Evolutionary conservation across 2,888 invertebrate species (phyloP).

Genomic region (Agonopterix arenella): DNA sequence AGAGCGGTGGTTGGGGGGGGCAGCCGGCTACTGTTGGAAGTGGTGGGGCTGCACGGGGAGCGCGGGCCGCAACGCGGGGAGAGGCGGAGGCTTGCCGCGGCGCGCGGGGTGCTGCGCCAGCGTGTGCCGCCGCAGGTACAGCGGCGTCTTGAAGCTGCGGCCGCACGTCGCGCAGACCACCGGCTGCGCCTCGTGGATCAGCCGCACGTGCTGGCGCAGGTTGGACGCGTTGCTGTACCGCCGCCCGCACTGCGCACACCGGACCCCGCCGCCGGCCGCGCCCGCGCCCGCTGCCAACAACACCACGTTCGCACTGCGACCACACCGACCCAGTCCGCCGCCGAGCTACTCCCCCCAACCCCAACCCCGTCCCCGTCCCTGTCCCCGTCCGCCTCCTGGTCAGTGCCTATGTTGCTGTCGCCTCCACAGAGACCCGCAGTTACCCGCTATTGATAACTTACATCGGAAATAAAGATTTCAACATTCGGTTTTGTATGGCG

Average conservation of each 20-base stretch:
- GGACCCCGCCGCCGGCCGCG: conserved; percentile 45
- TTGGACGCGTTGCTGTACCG: conserved; percentile 85
- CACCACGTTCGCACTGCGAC: conserved; percentile 60
- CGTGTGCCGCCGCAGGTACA: conserved; percentile 85
- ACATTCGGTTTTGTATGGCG: too few relatives aligned
- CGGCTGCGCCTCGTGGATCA: conserved; percentile 84
- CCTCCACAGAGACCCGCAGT: not conserved
- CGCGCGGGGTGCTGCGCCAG: conserved; percentile 79
- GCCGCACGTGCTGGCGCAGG: conserved; percentile 85
- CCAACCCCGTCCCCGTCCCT: conserved; percentile 2
- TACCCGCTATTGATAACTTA: too few relatives aligned
- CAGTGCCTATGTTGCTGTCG: not conserved
- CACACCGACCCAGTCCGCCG: conserved; percentile 46
- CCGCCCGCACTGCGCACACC: conserved; percentile 82
- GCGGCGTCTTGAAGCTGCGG: conserved; percentile 85
- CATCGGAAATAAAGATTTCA: too few relatives aligned
- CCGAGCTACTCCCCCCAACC: conserved; percentile 3
- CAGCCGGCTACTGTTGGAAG: conserved; percentile 14
- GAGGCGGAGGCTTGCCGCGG: conserved; percentile 42
- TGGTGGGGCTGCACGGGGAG: conserved; percentile 24
- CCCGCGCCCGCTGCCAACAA: conserved; percentile 59
- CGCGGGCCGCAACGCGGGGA: conserved; percentile 25
- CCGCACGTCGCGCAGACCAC: conserved; percentile 83
- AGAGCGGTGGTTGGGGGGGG: not conserved
- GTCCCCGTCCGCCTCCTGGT: conserved; percentile 12